phyloP scores from a whole-genome alignment of 2,113 vertebrate species.

The Cryptomyrus ogoouensis region DNA sequence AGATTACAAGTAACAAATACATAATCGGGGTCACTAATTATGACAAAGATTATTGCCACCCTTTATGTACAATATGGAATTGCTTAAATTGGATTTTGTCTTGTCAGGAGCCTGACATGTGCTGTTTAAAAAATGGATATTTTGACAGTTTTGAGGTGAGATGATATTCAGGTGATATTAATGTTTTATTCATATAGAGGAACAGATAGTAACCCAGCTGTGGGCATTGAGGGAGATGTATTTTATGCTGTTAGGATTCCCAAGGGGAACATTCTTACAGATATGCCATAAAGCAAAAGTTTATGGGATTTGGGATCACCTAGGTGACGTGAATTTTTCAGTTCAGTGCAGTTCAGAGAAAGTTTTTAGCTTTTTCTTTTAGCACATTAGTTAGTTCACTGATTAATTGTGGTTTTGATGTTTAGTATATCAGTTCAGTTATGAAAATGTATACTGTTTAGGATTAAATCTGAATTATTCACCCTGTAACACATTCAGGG shows the following conservation, averaged over 20 bases:
- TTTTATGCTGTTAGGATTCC: background rate
- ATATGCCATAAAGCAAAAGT: background rate
- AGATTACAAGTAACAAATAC: background rate
- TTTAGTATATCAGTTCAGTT: background rate
- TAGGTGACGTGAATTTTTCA: background rate
- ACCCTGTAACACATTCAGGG: background rate
- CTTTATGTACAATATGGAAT: background rate
- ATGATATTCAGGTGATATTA: conserved; percentile 2
- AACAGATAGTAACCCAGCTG: background rate
- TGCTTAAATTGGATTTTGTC: background rate
- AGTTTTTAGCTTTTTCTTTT: background rate
- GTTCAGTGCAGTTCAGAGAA: background rate
- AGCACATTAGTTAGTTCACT: background rate
- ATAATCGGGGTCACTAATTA: background rate
- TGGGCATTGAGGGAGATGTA: background rate
- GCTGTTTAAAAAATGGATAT: background rate
- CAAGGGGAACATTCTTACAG: background rate
- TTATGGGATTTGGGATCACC: background rate
- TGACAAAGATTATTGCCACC: background rate
- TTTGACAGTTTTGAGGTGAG: background rate
- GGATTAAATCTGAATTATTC: background rate
- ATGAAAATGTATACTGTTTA: background rate
- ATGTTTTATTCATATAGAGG: background rate
- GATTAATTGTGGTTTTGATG: background rate
- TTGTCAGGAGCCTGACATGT: background rate